These are phyloP conservation scores for Prinia subflava DNA, from an alignment of 2,113 vertebrate genomes.

Conservation along the genomic window DNA sequence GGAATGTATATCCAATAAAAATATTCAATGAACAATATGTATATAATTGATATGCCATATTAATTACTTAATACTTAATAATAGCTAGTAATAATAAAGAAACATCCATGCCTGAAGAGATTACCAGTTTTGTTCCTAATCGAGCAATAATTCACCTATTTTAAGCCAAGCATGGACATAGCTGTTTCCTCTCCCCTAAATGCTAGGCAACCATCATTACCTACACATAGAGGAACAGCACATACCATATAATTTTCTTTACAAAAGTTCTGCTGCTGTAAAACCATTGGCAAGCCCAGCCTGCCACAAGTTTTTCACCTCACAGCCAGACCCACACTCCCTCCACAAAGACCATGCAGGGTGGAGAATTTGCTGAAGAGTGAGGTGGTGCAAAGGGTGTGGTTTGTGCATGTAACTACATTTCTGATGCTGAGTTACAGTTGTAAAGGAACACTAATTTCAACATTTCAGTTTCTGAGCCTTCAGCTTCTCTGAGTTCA, in stretches of 20 bases:
- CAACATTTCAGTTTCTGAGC: neutral
- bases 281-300: neutral
- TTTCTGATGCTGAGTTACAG: neutral
- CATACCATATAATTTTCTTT: neutral
- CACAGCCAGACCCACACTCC: neutral
- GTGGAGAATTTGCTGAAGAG: neutral
- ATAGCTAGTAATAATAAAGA: neutral
- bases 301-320: neutral
- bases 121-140: neutral
- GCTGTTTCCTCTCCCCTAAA: neutral
- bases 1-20: neutral
- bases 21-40: neutral
- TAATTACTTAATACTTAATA: neutral
- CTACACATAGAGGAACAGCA: neutral
- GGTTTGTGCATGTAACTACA: neutral
- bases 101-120: neutral
- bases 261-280: neutral
- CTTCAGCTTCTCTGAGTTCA: neutral
- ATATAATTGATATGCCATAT: no score
- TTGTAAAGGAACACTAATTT: neutral
- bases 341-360: neutral
- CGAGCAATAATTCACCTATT: neutral
- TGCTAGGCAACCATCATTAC: neutral
- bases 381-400: neutral
- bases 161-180: neutral